Base-by-base conservation (phyloP, 2,113 vertebrate species). In the Hyla sarda region DNA sequence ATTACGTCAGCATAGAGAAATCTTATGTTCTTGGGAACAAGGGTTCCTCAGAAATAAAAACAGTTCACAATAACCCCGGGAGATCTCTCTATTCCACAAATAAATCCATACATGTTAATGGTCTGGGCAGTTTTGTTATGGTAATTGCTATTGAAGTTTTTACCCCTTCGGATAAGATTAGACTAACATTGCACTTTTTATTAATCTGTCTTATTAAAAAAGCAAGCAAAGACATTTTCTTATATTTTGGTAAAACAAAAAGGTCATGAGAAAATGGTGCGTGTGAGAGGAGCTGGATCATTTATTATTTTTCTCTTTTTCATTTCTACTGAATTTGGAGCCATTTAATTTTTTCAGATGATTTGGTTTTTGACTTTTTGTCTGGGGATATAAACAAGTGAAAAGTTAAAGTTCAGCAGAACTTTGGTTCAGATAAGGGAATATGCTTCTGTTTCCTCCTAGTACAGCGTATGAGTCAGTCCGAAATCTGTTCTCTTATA, bases 221-320 rank as follows among this genome's bases (percentile, higher is more conserved):
- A 79, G 50, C 28, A 72, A 79, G 71, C 75, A 80, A 19, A 52
- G 19, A 65, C 54, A 69, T 56, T 79, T 86, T 72, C n/a, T 72
- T 86, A n/a, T 41, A 69, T 69, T 48, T 79, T 80, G 62, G 60
- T 30, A 56, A 69, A 69, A 52, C 37, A 34, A 80, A 86, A 71
- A 78, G 84, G 84, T 86, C 76, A 72, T 86, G 76, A 54, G 76
- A 86, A 79, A 83, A 23, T n/a, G 50, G 45, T 45, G 47, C 14
- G 34, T 32, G 62, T 58, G 50, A 54, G 58, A 80, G 75, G n/a
- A 69, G 56, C 14, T 7, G 48, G 65, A 56, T 23, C 13, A 13
- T 85, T 79, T 52, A 41, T 58, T 80, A 32, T 77, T 79, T 58
- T 80, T 80, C 12, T 80, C 10, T 79, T 79, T 58, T 25, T 60